Evolutionary conservation across 2,113 vertebrate genomes (phyloP).

Genomic region (Albula glossodonta): DNA sequence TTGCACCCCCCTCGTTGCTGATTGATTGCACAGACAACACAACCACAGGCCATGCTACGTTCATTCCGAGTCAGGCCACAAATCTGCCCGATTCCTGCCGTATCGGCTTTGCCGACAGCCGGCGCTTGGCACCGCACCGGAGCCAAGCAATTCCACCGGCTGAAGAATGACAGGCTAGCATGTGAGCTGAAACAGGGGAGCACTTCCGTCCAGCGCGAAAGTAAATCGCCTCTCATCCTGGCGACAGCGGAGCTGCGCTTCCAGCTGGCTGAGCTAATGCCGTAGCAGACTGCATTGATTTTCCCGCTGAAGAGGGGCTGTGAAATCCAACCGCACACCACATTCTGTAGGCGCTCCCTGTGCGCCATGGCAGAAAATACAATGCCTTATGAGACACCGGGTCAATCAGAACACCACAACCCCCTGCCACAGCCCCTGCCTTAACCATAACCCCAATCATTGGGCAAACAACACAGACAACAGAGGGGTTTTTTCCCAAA

Average conservation of each 20-base stretch:
- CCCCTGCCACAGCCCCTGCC: too few species aligned
- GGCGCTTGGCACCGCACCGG: too few species aligned
- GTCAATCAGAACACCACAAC: too few species aligned
- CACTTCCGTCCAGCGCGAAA: not conserved
- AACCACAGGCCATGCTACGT: too few species aligned
- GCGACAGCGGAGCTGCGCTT: slow-evolving; percentile 11
- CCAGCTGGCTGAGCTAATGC: slow-evolving; percentile 38
- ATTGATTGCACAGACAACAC: too few species aligned
- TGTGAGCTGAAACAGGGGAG: not conserved
- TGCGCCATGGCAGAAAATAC: not conserved
- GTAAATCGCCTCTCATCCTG: not conserved
- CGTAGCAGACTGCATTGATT: slow-evolving; percentile 30
- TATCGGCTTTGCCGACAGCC: too few species aligned
- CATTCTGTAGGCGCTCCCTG: slow-evolving; percentile 21
- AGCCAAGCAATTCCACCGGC: too few species aligned
- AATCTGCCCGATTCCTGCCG: not conserved
- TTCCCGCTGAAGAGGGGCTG: slow-evolving; percentile 42
- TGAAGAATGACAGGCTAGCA: rapidly evolving
- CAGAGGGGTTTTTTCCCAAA: too few species aligned
- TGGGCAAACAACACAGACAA: too few species aligned
- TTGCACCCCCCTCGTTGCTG: too few species aligned
- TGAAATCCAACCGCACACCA: slow-evolving; percentile 32
- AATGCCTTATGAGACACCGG: not conserved
- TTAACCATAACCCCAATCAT: too few species aligned
- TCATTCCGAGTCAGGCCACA: not conserved